These are phyloP conservation scores for Ectemnius lituratus DNA, from an alignment of 2,888 invertebrate species.

Conservation along the genomic window DNA sequence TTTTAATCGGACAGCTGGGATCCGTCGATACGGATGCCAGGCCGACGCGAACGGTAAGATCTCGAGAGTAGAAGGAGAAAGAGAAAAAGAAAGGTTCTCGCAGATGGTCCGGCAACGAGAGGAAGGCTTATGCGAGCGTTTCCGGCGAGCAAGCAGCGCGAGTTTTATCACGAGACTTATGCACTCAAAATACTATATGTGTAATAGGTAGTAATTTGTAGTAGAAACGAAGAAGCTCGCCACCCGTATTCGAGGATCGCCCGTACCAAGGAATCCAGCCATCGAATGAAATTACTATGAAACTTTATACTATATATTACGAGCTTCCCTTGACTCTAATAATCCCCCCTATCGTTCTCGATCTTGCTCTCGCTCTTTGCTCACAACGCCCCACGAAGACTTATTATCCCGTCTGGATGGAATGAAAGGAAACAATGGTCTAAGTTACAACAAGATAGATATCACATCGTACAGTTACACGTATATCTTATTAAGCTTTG, in stretches of 20 bases:
- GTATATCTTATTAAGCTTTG: no score
- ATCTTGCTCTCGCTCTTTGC: no score
- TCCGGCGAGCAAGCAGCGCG: conserved; percentile 59
- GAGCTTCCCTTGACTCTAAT: no score
- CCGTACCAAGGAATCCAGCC: conserved; percentile 1
- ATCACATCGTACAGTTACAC: no score
- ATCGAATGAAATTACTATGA: not conserved
- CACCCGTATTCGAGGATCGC: conserved; percentile 2
- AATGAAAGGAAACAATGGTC: no score
- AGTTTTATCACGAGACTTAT: conserved; percentile 63
- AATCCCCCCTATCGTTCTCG: no score
- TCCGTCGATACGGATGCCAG: no score
- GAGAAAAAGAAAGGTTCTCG: not conserved
- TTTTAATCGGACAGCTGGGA: no score
- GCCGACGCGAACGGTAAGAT: not conserved
- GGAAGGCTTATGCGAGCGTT: conserved; percentile 4
- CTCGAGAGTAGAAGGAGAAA: conserved; percentile 2
- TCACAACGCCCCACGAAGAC: no score
- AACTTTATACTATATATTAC: not conserved
- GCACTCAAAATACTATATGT: conserved; percentile 57
- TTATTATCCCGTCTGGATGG: no score
- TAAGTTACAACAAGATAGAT: no score
- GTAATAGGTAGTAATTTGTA: conserved; percentile 53
- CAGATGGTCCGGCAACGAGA: conserved; percentile 1
- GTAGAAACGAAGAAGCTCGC: conserved; percentile 1